Conservation (phyloP, 2,888 invertebrate genomes). For the Conomelus anceps region DNA sequence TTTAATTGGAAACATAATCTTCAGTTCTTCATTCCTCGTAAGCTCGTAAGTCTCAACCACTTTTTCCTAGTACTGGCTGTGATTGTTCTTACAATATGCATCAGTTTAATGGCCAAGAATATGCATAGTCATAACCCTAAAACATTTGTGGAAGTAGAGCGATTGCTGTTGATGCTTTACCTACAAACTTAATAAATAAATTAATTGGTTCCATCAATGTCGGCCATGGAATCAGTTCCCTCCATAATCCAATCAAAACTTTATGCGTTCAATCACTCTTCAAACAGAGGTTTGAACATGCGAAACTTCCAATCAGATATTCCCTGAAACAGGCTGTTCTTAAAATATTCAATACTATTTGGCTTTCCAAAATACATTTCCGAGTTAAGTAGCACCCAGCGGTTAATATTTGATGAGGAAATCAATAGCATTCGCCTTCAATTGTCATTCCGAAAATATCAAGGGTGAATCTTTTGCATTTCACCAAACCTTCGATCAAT, state of each 20-base stretch:
- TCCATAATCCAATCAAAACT: background rate
- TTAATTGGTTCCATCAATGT: background rate
- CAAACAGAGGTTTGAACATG: background rate
- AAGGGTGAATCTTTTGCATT: background rate
- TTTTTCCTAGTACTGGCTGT: too few relatives aligned
- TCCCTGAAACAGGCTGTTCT: background rate
- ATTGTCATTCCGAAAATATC: background rate
- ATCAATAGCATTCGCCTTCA: background rate
- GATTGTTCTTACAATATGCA: too few relatives aligned
- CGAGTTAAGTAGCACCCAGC: background rate
- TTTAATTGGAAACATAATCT: too few relatives aligned
- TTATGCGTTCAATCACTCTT: background rate
- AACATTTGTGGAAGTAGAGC: background rate
- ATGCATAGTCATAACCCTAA: background rate
- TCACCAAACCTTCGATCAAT: background rate
- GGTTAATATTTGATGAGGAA: background rate
- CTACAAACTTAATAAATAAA: background rate
- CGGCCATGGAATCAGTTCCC: background rate
- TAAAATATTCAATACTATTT: background rate
- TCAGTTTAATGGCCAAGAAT: background rate
- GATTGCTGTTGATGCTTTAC: background rate
- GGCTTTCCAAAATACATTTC: background rate
- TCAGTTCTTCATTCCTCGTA: too few relatives aligned
- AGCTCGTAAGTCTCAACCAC: too few relatives aligned
- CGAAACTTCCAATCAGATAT: background rate